Conservation (phyloP, 2,888 invertebrate genomes). For the Trachelus stipa region DNA sequence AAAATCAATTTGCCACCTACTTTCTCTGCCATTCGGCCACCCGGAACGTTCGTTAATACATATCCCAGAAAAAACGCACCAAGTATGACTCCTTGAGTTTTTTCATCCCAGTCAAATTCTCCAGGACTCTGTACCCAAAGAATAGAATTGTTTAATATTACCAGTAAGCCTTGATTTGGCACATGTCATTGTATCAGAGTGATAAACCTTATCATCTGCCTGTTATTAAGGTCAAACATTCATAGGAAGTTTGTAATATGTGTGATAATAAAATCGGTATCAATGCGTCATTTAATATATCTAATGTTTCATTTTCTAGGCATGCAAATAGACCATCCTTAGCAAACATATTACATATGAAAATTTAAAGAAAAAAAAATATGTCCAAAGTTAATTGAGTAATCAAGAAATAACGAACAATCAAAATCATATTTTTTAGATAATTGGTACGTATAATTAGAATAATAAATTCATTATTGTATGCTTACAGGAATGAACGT, state of each 20-base stretch:
- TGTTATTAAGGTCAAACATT: background rate
- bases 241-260: background rate
- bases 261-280: background rate
- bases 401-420: slow-evolving; percentile 8
- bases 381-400: background rate
- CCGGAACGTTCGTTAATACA: slow-evolving; percentile 84
- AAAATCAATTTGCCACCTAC: slow-evolving; percentile 90
- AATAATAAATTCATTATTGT: background rate
- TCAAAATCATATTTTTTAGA: background rate
- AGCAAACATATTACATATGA: background rate
- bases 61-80: slow-evolving; percentile 89
- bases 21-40: slow-evolving; percentile 85
- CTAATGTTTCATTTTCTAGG: background rate
- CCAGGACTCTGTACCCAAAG: slow-evolving; percentile 71
- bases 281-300: background rate
- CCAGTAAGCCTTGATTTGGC: slow-evolving; percentile 18
- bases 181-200: background rate
- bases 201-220: background rate
- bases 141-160: slow-evolving; percentile 14
- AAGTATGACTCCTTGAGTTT: slow-evolving; percentile 82
- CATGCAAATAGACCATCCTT: background rate
- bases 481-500: slow-evolving; percentile 54
- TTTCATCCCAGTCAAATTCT: slow-evolving; percentile 83
- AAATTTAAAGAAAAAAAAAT: background rate
- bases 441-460: background rate